Evolutionary conservation across 2,888 invertebrate genomes (phyloP).

Genomic region (Camptogramma bilineatum): DNA sequence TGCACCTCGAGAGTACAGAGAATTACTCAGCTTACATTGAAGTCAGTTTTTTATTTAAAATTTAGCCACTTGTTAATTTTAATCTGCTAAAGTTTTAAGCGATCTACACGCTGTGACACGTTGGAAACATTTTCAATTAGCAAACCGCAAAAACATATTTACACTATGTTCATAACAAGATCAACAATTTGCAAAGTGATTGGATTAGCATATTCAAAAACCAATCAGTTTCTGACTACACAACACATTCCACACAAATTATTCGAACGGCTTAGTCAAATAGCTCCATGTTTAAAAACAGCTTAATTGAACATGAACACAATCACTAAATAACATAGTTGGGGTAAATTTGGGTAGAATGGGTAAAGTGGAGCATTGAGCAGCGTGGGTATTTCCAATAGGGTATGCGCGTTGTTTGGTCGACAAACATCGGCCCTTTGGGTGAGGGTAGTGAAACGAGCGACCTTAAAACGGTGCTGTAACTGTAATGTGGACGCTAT

Average conservation of each 20-base stretch:
- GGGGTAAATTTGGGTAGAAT: constrained; percentile 15
- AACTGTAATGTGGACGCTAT: constrained; percentile 25
- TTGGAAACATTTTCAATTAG: background rate
- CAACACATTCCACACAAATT: constrained; percentile 9
- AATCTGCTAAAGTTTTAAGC: background rate
- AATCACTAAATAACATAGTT: constrained; percentile 27
- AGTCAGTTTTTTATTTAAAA: too few species aligned
- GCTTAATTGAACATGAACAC: constrained; percentile 43
- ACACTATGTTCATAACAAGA: background rate
- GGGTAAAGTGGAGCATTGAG: constrained; percentile 12
- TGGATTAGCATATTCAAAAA: constrained; percentile 9
- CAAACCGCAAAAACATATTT: background rate
- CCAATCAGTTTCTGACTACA: constrained; percentile 11
- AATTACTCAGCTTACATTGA: too few species aligned
- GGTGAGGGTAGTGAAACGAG: constrained; percentile 15
- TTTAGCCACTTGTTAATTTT: too few species aligned
- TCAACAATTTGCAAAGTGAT: constrained; percentile 12
- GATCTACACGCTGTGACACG: background rate
- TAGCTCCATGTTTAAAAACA: constrained; percentile 19
- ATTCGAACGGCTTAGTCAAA: constrained; percentile 1
- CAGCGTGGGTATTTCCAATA: constrained; percentile 23
- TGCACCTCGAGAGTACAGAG: too few species aligned
- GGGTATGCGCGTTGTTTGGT: constrained; percentile 35
- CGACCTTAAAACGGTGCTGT: constrained; percentile 19
- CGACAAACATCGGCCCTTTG: constrained; percentile 30